Conservation (phyloP, 2,113 vertebrate species). For the Meriones unguiculatus region DNA sequence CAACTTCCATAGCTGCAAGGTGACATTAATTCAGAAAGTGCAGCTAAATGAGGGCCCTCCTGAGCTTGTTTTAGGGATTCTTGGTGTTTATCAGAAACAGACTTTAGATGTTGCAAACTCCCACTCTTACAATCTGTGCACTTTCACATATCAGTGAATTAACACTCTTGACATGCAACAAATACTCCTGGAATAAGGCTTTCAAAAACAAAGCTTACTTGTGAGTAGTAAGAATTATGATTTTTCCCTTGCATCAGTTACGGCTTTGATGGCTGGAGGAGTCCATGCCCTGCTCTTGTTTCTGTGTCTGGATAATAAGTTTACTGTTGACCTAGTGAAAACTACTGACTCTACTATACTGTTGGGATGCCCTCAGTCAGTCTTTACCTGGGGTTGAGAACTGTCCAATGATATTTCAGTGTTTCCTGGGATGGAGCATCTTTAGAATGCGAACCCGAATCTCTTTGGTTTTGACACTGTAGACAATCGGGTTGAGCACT, state of each 20-base stretch:
- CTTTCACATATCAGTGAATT: neutral
- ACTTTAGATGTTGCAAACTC: neutral
- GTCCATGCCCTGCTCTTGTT: neutral
- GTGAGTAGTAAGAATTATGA: neutral
- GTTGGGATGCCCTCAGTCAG: neutral
- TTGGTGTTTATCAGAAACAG: neutral
- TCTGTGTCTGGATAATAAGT: neutral
- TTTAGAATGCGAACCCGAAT: constrained; percentile 44
- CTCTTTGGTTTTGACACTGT: constrained; percentile 72
- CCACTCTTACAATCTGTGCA: neutral
- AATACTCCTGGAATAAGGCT: neutral
- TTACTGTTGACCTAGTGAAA: neutral
- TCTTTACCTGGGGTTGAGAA: neutral
- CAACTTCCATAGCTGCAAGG: constrained; percentile 89
- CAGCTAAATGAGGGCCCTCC: neutral
- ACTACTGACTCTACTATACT: accelerated
- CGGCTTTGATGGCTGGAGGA: neutral
- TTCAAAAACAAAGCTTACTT: neutral
- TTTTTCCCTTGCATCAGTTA: neutral
- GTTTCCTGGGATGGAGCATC: neutral
- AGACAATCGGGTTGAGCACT: constrained; percentile 75
- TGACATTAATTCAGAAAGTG: neutral
- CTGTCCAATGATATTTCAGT: neutral
- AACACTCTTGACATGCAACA: neutral
- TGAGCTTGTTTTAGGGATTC: neutral